phyloP scores from a whole-genome alignment of 1,140 invertebrate genomes.

The Temnothorax curvispinosus region DNA sequence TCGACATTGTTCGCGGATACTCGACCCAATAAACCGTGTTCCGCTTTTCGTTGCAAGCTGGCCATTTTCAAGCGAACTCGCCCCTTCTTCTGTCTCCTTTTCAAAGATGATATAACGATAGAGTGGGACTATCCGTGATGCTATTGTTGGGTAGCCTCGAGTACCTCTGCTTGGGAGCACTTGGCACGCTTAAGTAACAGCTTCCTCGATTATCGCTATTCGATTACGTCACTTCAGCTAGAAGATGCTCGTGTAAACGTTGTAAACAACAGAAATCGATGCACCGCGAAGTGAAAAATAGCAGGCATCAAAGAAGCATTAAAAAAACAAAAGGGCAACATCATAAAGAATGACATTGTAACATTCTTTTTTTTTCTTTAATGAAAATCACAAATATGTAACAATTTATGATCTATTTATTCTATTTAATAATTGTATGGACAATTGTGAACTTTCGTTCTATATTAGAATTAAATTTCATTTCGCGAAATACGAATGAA shows the following conservation, averaged over 20 bases:
- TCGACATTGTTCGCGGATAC: neutral
- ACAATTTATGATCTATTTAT: constrained; percentile 1
- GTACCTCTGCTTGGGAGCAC: constrained; percentile 22
- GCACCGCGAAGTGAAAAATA: neutral
- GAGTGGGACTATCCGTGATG: constrained; percentile 28
- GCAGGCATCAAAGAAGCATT: constrained; percentile 2
- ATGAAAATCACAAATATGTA: neutral
- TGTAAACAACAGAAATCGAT: constrained; percentile 45
- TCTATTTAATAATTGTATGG: neutral
- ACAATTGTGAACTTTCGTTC: neutral
- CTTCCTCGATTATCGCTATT: constrained; percentile 48
- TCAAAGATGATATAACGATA: constrained; percentile 52
- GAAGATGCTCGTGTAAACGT: constrained; percentile 20
- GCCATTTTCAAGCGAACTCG: neutral
- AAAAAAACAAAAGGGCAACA: neutral
- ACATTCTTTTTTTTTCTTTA: neutral
- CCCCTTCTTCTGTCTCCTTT: neutral
- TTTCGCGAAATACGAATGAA: neutral
- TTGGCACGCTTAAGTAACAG: constrained; percentile 55
- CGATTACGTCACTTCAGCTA: constrained; percentile 37
- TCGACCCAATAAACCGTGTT: constrained; percentile 27
- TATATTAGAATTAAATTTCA: neutral
- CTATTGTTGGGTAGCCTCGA: constrained; percentile 42
- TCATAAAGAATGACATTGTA: neutral
- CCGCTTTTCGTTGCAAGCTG: constrained; percentile 27